Base-by-base conservation (phyloP, 2,888 invertebrate genomes). In the Sipha maydis region DNA sequence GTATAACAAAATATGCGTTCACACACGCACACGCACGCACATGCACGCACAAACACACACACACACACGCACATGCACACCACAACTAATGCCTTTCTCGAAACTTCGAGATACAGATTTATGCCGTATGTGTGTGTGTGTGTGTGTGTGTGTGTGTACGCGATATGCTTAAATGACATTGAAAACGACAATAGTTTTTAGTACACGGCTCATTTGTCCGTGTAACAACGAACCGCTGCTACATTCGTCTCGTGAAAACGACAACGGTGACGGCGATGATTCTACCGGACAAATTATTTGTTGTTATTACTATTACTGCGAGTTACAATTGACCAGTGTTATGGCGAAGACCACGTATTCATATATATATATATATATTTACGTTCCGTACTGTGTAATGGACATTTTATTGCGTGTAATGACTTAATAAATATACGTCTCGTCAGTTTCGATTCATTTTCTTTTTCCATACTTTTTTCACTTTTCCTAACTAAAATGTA, bases 181-280 rank as follows among this genome's bases (percentile, higher is more conserved):
- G 84, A 85, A 85, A 85, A 85, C 85, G 79, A 85, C 71, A 85
- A 85, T 71, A 78, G 85, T 85, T 79, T 28, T 69, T 76, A 61
- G 84, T 71, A 76, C 41, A 84, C 41, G 76, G 75, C 56, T 76
- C 76, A 61, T 84, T 84, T 84, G 84, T 76, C 84, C 75, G 76
- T 84, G 21, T 76, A 67, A 84, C 61, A 76, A 76, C 61, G 31
- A 54, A 83, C 31, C 48, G 82, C 71, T 71, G 69, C 69, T 41
- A 73, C 73, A 73, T 73, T 73, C 34, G 73, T 73, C n/a, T 71
- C 48, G 48, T 71, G 31, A 71, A 73, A 73, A 73, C 71, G 48
- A 71, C 83, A 48, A 54, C 69, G 69, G 21, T 69, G 56, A 25
- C 61, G 80, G n/a, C 67, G 9, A 28, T 34, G 34, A 79, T 31